Percentiles rank a stretch among this genome's conserved stretches.
phyloP scores from a whole-genome alignment of 2,797 vertebrate species.

The Xiphorhynchus erythropygius region DNA sequence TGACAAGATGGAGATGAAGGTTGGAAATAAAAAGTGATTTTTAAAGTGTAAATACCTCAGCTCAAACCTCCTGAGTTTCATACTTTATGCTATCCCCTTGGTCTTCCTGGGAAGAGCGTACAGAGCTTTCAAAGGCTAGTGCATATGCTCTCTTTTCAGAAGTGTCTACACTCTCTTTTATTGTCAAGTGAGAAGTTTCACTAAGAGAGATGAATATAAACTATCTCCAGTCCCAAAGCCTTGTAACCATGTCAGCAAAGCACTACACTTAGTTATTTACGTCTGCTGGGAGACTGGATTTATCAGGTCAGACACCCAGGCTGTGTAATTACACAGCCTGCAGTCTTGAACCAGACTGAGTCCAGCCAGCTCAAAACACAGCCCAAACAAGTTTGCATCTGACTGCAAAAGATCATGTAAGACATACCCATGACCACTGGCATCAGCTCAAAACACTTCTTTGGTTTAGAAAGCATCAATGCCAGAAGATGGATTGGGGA shows the following conservation, averaged over 20 bases:
- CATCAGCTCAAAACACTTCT: background rate
- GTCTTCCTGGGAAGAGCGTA: background rate
- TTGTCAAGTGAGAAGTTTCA: background rate
- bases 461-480: background rate
- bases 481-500: background rate
- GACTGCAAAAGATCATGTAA: background rate
- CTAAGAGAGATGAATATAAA: background rate
- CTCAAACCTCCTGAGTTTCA: background rate
- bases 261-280: background rate
- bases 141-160: background rate
- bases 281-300: background rate
- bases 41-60: background rate
- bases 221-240: background rate
- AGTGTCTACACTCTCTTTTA: rapidly evolving
- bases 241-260: background rate
- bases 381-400: background rate
- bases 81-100: background rate
- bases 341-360: background rate
- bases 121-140: background rate
- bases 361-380: background rate
- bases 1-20: background rate
- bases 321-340: background rate
- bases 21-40: background rate
- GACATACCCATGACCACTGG: background rate
- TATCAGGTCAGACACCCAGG: background rate